These are phyloP conservation scores for Telenomus remus DNA, from an alignment of 1,140 invertebrate species.

Conservation along the genomic window DNA sequence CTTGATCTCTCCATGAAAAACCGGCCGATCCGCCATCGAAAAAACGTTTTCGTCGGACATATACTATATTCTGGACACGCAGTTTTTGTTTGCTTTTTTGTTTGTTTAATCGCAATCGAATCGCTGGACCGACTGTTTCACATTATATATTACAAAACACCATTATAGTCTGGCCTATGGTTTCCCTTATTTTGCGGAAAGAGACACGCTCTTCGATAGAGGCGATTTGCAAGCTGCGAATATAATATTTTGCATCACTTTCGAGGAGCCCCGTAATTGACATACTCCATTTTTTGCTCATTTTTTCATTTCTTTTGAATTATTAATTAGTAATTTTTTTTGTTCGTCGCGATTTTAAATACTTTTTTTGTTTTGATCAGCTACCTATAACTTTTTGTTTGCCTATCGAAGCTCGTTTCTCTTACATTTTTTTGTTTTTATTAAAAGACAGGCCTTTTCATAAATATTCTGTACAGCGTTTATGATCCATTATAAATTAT, in stretches of 20 bases:
- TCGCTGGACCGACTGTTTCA: conserved; percentile 59
- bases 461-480: conserved; percentile 76
- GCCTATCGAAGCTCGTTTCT: conserved; percentile 61
- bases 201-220: conserved; percentile 61
- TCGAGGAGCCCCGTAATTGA: conserved; percentile 56
- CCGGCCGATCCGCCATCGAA: conserved; percentile 46
- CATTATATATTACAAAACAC: conserved; percentile 73
- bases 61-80: conserved; percentile 50
- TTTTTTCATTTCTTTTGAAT: background rate
- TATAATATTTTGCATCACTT: conserved; percentile 59
- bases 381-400: conserved; percentile 43
- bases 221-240: conserved; percentile 49
- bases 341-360: conserved; percentile 32
- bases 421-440: conserved; percentile 58
- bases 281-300: conserved; percentile 50
- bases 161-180: conserved; percentile 70
- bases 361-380: conserved; percentile 38
- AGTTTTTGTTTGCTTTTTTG: conserved; percentile 42
- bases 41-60: conserved; percentile 49
- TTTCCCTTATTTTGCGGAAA: conserved; percentile 55
- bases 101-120: conserved; percentile 45
- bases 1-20: conserved; percentile 45
- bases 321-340: conserved; percentile 16
- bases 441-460: conserved; percentile 71
- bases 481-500: conserved; percentile 75